Conservation (phyloP, 1,140 invertebrate genomes). For the Thereuonema tuberculata region DNA sequence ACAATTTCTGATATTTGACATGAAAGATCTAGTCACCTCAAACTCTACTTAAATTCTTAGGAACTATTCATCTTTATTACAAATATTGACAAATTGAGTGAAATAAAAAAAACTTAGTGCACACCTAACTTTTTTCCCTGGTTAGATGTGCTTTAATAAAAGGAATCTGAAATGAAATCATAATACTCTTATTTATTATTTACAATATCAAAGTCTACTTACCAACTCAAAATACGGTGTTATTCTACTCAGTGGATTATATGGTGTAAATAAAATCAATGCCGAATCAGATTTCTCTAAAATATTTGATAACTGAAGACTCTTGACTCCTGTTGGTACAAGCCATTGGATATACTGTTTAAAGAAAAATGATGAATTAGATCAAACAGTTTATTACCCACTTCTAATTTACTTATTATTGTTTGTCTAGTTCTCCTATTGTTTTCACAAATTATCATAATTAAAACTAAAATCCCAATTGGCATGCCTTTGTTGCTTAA, state of each 20-base stretch:
- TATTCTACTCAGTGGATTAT: constrained; percentile 22
- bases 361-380: background rate
- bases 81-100: background rate
- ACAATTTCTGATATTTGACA: too few species aligned
- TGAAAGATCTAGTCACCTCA: too few species aligned
- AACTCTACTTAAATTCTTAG: background rate
- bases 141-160: background rate
- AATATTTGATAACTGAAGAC: constrained; percentile 22
- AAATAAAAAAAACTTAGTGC: background rate
- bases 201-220: constrained; percentile 11
- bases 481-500: too few species aligned
- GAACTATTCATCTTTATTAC: background rate
- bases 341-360: constrained; percentile 21
- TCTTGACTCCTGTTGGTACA: constrained; percentile 27
- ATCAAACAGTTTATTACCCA: background rate
- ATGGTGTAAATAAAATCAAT: constrained; percentile 27
- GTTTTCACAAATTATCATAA: too few species aligned
- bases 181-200: background rate
- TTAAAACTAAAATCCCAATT: too few species aligned
- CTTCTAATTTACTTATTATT: constrained; percentile 10
- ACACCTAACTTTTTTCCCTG: background rate
- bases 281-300: constrained; percentile 24
- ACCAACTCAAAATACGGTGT: constrained; percentile 27
- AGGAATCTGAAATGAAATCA: background rate
- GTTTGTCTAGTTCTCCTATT: too few species aligned